Evolutionary conservation across 1,140 invertebrate genomes (phyloP).

Genomic region (Dinoponera quadriceps): DNA sequence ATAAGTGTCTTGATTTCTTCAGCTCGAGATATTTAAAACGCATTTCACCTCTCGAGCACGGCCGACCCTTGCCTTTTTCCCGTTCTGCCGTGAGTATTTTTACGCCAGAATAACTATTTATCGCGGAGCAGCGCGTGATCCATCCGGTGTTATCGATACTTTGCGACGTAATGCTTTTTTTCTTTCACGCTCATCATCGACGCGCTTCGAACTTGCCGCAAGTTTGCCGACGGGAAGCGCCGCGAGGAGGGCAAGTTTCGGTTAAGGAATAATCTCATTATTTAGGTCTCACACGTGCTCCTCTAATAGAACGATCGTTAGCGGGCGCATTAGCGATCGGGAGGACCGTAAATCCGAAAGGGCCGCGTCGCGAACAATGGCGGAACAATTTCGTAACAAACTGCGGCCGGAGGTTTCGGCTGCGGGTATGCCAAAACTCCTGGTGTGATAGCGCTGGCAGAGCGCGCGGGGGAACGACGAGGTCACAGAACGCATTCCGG

Average conservation of each 20-base stretch:
- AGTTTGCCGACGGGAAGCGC: background rate
- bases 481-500: slow-evolving; percentile 66
- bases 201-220: no score
- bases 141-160: no score
- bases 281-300: slow-evolving; percentile 29
- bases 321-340: slow-evolving; percentile 70
- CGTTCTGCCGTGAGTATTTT: no score
- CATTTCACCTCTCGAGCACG: no score
- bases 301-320: slow-evolving; percentile 71
- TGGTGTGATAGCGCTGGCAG: slow-evolving; percentile 47
- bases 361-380: slow-evolving; percentile 74
- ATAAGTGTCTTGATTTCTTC: no score
- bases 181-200: no score
- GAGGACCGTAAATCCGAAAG: slow-evolving; percentile 67
- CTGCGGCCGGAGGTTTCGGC: slow-evolving; percentile 37
- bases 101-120: no score
- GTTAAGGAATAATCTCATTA: slow-evolving; percentile 35
- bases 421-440: slow-evolving; percentile 53
- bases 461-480: slow-evolving; percentile 2
- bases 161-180: no score
- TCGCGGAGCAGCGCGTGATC: no score
- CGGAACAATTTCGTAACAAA: slow-evolving; percentile 76
- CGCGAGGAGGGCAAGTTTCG: slow-evolving; percentile 20
- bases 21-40: no score
- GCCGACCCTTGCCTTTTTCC: no score